Base-by-base conservation (phyloP, 2,888 invertebrate genomes). In the Phaedon cochleariae region DNA sequence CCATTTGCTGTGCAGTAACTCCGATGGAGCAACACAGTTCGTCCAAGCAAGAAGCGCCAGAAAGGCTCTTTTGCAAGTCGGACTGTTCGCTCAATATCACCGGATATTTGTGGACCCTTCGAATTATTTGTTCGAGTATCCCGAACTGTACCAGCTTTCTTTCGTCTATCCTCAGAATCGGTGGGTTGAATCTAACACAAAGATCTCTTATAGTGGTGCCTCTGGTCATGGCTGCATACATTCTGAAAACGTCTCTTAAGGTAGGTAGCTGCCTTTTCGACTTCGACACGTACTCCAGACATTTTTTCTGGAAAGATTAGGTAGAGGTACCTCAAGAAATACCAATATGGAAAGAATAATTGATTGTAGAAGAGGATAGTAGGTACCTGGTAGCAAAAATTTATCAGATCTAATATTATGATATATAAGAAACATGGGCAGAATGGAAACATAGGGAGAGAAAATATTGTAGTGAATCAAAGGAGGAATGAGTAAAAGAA, bases 21-120 rank as follows among this genome's bases (percentile, higher is more conserved):
- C 91, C 90, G 9, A 93, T 92, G 64, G 91, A 88, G 79, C 95
- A 94, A 83, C 97, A 96, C 76, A 97, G 96, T 83, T 96, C 95
- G 84, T 97, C 97, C 63, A 92, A 88, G 80, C 91, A 93, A 69
- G 91, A 90, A 0, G 87, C 85, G 0, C 97, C 97, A 49, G 92
- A 93, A 79, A 96, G 93, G 76, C 92, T 86, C 57, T 88, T 86
- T 45, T 89, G 87, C 37, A 91, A 83, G 41, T 82, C 82, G 1
- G 62, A 53, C 20, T 75, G 73, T 17, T 81, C 80, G 1, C 76
- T 77, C 26, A 83, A 65, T 26, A 80, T 74, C 49, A 84, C 77
- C 1, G 84, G 84, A 73, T 82, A 84, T 70, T 94, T 94, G 75
- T 95, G 90, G 0, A 96, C 89, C 71, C 94, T 85, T 31, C 94